Base-by-base conservation (phyloP, 2,888 invertebrate species). In the Macaria notata region DNA sequence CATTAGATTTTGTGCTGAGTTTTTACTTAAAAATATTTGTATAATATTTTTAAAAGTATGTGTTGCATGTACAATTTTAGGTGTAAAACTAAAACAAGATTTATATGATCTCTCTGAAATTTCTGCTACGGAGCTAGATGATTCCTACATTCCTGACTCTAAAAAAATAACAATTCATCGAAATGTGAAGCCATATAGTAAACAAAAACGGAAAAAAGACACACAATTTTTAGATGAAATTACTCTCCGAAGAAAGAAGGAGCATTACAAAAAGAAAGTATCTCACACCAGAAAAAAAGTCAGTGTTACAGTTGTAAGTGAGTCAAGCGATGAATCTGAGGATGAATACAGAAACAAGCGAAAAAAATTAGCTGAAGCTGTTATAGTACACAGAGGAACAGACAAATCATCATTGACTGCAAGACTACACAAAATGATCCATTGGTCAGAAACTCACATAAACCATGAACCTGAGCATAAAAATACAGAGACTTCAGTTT, bases 311-410 rank as follows among this genome's bases (percentile, higher is more conserved):
- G 61, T 76, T 51, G 56, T 81, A 9, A 78, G 72, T 68, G 85
- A 85, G 62, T 78, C 83, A 33, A 90, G 89, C 75, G 90, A 88
- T 53, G 86, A 88, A 63, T 86, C 88, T 47, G 88, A 87, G 64
- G 86, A 84, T 76, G 89, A 90, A 71, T 86, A 86, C 54, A 83
- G 78, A 71, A 84, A 83, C 67, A 88, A 86, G 73, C 76, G 90
- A 66, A 80, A 84, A 63, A 92, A 92, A 75, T 74, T 94, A 61
- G 92, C 92, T 62, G 84, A 93, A 75, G 93, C 93, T 50, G 91
- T 93, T 41, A 76, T 83, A 45, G 83, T 93, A n/a, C 78, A 78
- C 61, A 83, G 75, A 63, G 61, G 62, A 5, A 85, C 72, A 70
- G 87, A 89, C 64, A 82, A 78, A 63, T 73, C 84, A 49, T 81